Evolutionary conservation across 2,113 vertebrate genomes (phyloP).

Genomic region (Hoplias malabaricus): DNA sequence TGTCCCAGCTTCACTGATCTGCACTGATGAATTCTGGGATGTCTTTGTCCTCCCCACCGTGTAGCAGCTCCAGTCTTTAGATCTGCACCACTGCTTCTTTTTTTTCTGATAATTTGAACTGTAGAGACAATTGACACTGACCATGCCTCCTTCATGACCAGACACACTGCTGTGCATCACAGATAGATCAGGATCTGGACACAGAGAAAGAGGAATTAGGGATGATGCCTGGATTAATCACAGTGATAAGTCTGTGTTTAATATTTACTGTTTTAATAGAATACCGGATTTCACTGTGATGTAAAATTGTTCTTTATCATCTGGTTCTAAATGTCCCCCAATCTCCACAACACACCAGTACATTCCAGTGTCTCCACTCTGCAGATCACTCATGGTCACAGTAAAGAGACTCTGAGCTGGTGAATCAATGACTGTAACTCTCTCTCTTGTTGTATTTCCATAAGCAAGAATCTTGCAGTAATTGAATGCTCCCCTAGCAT

Average conservation of each 20-base stretch:
- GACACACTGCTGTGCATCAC: conserved; percentile 31
- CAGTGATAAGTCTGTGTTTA: background rate
- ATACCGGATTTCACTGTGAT: conserved; percentile 31
- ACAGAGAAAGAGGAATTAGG: background rate
- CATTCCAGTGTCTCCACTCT: background rate
- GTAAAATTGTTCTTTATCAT: background rate
- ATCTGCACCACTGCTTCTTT: conserved; percentile 8
- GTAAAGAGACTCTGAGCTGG: conserved; percentile 36
- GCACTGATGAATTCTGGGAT: background rate
- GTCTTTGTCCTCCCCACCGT: background rate
- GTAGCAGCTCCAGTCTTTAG: background rate
- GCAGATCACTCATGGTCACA: conserved; percentile 13
- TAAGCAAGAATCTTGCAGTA: background rate
- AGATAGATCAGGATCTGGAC: conserved; percentile 24
- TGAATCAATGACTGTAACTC: conserved; percentile 32
- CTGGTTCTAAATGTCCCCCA: rapidly evolving
- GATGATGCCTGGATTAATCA: background rate
- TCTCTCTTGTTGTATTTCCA: background rate
- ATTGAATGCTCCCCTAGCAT: rapidly evolving
- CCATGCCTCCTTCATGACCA: conserved; percentile 20
- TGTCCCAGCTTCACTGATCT: background rate
- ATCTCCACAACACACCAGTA: conserved; percentile 34
- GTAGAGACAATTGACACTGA: conserved; percentile 49
- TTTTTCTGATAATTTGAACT: background rate
- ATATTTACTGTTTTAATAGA: rapidly evolving